phyloP scores from a whole-genome alignment of 2,797 vertebrate genomes.

The Lagorchestes hirsutus region DNA sequence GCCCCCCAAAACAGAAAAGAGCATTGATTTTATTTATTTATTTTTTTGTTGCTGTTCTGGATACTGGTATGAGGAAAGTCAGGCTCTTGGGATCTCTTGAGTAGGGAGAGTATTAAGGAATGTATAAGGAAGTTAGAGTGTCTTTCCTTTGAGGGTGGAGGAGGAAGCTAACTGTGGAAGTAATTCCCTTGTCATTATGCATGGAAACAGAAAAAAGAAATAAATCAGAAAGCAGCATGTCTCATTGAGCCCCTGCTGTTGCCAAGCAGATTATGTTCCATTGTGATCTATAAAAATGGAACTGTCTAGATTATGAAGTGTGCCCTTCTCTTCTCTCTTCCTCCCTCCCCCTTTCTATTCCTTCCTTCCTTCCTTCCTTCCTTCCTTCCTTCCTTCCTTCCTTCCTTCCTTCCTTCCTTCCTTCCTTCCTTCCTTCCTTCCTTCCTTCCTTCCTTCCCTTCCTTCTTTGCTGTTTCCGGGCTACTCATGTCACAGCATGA shows the following conservation, averaged over 20 bases:
- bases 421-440: neutral
- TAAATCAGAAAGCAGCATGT: conserved; percentile 66
- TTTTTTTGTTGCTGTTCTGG: neutral
- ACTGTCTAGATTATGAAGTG: conserved; percentile 82
- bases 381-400: no score
- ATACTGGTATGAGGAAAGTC: neutral
- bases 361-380: neutral
- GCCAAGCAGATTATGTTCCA: conserved; percentile 88
- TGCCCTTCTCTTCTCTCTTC: neutral
- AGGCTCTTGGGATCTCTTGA: neutral
- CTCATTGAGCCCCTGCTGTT: conserved; percentile 80
- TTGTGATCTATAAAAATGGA: conserved; percentile 86
- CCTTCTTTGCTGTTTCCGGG: conserved; percentile 78
- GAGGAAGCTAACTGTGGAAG: neutral
- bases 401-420: neutral
- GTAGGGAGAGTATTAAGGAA: neutral
- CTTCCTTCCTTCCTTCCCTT: neutral
- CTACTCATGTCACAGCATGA: conserved; percentile 78
- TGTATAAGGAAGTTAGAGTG: neutral
- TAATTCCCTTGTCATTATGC: neutral
- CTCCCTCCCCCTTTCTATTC: neutral
- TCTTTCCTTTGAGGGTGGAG: neutral
- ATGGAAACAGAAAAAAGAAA: conserved; percentile 71
- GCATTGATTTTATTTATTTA: neutral
- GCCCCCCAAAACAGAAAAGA: neutral